A percentile compares a stretch with the other conserved stretches of the same genome.
phyloP scores from a whole-genome alignment of 2,113 vertebrate species.

The Proteles cristata region DNA sequence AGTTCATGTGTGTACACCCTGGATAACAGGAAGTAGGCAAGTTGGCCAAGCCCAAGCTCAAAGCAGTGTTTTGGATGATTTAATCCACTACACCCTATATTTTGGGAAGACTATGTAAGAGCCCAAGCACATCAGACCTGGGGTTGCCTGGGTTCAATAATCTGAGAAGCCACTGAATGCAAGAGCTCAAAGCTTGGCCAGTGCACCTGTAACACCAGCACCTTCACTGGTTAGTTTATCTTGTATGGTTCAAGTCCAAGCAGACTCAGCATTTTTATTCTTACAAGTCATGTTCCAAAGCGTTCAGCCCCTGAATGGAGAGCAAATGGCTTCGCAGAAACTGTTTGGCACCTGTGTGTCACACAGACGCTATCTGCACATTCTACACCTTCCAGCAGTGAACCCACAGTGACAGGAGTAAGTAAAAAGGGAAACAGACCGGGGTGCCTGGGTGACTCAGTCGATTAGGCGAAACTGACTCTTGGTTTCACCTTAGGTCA shows the following conservation, averaged over 20 bases:
- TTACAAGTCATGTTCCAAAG: background rate
- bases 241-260: background rate
- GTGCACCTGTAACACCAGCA: rapidly evolving
- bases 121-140: background rate
- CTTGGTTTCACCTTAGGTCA: too few relatives aligned
- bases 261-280: background rate
- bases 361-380: rapidly evolving
- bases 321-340: background rate
- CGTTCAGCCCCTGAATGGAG: background rate
- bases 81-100: background rate
- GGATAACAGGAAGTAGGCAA: background rate
- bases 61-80: background rate
- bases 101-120: background rate
- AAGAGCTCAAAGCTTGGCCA: too few relatives aligned
- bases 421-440: background rate
- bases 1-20: background rate
- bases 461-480: too few relatives aligned
- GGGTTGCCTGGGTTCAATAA: background rate
- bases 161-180: background rate
- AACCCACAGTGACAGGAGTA: background rate
- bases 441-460: too few relatives aligned
- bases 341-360: background rate
- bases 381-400: background rate
- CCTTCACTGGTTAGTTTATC: too few relatives aligned
- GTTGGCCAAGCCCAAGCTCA: background rate